Percentiles rank a stretch among this genome's conserved stretches.
Conservation (phyloP, 2,888 invertebrate species). For the Pilophorus perplexus region DNA sequence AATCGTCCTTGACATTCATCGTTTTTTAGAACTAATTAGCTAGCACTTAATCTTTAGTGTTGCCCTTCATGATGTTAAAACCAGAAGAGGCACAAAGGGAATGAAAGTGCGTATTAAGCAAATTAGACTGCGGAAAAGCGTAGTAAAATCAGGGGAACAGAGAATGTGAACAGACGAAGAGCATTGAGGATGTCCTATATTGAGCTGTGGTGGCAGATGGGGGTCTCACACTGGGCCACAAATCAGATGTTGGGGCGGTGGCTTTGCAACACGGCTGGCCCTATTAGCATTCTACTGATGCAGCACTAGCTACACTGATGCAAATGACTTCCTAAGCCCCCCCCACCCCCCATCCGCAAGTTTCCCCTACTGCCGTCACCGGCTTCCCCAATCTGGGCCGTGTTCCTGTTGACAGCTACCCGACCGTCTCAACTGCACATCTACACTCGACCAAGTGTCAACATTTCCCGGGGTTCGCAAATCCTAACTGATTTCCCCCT, state of each 20-base stretch:
- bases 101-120: too few relatives aligned
- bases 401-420: conserved; percentile 30
- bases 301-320: conserved; percentile 44
- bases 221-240: conserved; percentile 17
- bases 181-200: conserved; percentile 5
- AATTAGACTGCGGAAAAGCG: too few relatives aligned
- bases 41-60: too few relatives aligned
- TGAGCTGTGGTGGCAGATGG: conserved; percentile 35
- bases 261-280: conserved; percentile 34
- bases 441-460: conserved; percentile 2
- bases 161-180: not conserved
- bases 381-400: not conserved
- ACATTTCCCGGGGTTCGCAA: conserved; percentile 10
- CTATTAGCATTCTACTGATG: conserved; percentile 46
- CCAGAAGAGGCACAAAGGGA: too few relatives aligned
- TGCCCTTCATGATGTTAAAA: too few relatives aligned
- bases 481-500: conserved; percentile 18
- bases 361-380: not conserved
- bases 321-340: conserved; percentile 42
- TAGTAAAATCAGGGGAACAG: too few relatives aligned
- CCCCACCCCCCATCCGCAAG: not conserved
- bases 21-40: too few relatives aligned
- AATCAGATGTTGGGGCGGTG: conserved; percentile 38
- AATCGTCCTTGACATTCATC: too few relatives aligned
- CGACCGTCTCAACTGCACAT: conserved; percentile 5